Conservation (phyloP, 1,140 invertebrate species). For the Calephelis nemesis region DNA sequence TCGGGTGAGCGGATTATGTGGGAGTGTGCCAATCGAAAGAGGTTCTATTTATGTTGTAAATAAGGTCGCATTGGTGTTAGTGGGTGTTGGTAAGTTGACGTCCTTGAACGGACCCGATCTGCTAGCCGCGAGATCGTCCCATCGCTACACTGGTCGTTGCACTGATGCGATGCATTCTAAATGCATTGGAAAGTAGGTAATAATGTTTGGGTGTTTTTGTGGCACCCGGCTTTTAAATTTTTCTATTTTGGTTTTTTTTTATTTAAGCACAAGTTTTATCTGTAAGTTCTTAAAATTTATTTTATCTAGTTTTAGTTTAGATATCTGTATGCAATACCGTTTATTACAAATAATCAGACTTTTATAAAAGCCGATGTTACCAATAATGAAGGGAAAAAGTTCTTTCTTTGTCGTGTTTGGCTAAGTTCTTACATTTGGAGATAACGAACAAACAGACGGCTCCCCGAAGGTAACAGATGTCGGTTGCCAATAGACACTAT, state of each 20-base stretch:
- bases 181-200: conserved; percentile 76
- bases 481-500: too few species aligned
- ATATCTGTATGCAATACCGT: too few species aligned
- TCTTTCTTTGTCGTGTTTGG: too few species aligned
- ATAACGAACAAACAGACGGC: too few species aligned
- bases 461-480: too few species aligned
- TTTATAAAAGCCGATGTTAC: too few species aligned
- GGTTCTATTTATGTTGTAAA: conserved; percentile 26
- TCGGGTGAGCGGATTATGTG: conserved; percentile 55
- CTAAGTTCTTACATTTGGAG: too few species aligned
- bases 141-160: conserved; percentile 71
- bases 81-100: conserved; percentile 60
- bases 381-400: too few species aligned
- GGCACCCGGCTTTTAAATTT: background rate
- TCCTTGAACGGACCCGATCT: conserved; percentile 78
- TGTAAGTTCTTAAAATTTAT: too few species aligned
- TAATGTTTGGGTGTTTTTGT: conserved; percentile 42
- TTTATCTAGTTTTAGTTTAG: too few species aligned
- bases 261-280: too few species aligned
- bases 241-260: background rate
- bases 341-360: too few species aligned
- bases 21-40: conserved; percentile 36
- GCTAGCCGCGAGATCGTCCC: conserved; percentile 73
- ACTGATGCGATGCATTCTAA: conserved; percentile 71
- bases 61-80: conserved; percentile 41